phyloP scores from a whole-genome alignment of 2,888 invertebrate genomes.

The Sinodicranocentrus sp. region DNA sequence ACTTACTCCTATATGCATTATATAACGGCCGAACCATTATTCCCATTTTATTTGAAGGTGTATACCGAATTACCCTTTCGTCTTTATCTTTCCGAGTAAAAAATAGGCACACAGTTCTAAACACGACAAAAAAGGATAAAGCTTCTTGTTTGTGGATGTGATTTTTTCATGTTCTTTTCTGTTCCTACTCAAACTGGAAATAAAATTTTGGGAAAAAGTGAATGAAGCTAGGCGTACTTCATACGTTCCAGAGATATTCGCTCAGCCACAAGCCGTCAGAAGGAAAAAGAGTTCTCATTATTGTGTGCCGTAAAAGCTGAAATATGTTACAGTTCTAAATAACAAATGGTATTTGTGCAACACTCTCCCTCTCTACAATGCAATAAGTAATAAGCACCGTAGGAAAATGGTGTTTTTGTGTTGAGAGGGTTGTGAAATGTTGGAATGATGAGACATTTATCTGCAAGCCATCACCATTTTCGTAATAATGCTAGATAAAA shows the following conservation, averaged over 20 bases:
- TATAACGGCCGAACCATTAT: too few relatives aligned
- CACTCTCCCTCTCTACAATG: background rate
- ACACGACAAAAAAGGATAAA: background rate
- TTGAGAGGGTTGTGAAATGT: constrained; percentile 56
- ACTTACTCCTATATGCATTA: too few relatives aligned
- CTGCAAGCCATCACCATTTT: constrained; percentile 57
- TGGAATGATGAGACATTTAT: constrained; percentile 61
- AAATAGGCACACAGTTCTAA: background rate
- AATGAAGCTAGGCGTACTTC: background rate
- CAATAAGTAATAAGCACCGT: constrained; percentile 33
- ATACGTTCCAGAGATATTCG: background rate
- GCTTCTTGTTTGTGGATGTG: background rate
- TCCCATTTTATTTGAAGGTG: too few relatives aligned
- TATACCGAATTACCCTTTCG: too few relatives aligned
- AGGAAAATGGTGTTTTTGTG: constrained; percentile 58
- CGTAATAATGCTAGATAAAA: constrained; percentile 16
- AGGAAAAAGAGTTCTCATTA: constrained; percentile 41
- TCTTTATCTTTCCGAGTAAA: background rate
- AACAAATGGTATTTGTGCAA: constrained; percentile 34
- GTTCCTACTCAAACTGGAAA: background rate
- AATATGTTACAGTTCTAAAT: constrained; percentile 52
- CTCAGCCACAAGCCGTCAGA: background rate
- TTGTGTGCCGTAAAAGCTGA: constrained; percentile 49
- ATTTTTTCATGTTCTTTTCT: background rate
- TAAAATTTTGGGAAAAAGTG: background rate